Evolutionary conservation across 2,797 vertebrate species (phyloP).

Genomic region (Picus viridis): DNA sequence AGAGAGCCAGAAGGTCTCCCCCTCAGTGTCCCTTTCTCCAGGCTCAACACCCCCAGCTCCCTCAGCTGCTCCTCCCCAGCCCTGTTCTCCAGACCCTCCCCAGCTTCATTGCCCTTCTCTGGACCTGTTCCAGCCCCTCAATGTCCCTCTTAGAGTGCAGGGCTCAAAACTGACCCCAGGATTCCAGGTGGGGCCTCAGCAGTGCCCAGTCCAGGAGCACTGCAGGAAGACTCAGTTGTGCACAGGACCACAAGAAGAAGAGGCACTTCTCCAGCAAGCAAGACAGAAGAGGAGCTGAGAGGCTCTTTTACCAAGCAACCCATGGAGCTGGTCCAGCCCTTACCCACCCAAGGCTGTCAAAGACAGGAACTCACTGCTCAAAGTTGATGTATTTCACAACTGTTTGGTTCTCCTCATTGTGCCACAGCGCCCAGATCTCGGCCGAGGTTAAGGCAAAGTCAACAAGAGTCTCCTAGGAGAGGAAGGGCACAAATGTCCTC

Average conservation of each 20-base stretch:
- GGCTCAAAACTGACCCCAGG: too few species aligned
- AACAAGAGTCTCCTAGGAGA: conserved; percentile 86
- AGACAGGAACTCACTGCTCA: conserved; percentile 85
- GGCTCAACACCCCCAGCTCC: too few species aligned
- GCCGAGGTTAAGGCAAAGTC: conserved; percentile 91
- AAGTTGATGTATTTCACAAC: conserved; percentile 94
- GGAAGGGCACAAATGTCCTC: not conserved
- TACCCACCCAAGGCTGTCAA: accelerated
- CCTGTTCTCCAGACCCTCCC: too few species aligned
- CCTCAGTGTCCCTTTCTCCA: too few species aligned
- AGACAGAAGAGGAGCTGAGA: not conserved
- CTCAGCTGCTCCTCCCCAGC: too few species aligned
- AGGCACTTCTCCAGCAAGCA: not conserved
- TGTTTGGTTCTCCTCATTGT: conserved; percentile 88
- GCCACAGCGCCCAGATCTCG: conserved; percentile 94
- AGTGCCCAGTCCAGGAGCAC: not conserved
- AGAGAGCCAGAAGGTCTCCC: too few species aligned
- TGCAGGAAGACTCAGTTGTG: not conserved
- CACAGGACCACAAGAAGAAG: accelerated
- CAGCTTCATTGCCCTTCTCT: too few species aligned
- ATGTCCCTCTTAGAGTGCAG: too few species aligned
- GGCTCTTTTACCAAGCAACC: not conserved
- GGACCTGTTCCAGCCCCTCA: too few species aligned
- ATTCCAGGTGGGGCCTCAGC: too few species aligned
- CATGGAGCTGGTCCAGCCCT: not conserved